phyloP scores from a whole-genome alignment of 2,797 vertebrate species.

The Argyrosomus regius region DNA sequence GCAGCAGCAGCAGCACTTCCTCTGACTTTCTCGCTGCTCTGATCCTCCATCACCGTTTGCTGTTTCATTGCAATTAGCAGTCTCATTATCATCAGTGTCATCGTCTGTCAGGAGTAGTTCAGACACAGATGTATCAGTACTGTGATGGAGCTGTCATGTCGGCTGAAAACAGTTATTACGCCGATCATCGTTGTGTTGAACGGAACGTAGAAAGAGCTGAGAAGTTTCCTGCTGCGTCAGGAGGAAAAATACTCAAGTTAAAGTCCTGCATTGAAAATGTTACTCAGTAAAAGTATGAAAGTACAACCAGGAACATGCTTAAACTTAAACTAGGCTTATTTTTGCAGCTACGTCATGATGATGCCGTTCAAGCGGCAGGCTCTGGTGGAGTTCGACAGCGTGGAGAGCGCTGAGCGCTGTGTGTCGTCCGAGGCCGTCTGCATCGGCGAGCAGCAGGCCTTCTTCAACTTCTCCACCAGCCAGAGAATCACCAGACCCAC shows the following conservation, averaged over 20 bases:
- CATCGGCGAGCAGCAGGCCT: slow-evolving; percentile 92
- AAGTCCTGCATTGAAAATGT: no score
- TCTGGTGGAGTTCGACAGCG: slow-evolving; percentile 93
- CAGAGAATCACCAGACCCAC: slow-evolving; percentile 94
- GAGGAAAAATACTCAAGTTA: no score
- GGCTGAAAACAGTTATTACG: no score
- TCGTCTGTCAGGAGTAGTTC: no score
- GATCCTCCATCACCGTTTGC: no score
- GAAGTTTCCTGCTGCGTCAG: not conserved
- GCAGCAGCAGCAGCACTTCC: not conserved
- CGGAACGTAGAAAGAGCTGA: not conserved
- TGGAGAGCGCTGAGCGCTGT: slow-evolving; percentile 92
- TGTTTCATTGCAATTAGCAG: not conserved
- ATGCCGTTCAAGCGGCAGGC: slow-evolving; percentile 97
- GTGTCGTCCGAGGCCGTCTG: slow-evolving; percentile 89
- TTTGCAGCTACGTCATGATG: slow-evolving; percentile 95
- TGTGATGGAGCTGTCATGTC: no score
- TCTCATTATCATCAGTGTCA: no score
- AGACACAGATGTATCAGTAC: no score
- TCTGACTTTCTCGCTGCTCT: not conserved
- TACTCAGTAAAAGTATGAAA: no score
- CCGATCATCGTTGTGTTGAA: not conserved
- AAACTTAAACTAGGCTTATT: no score
- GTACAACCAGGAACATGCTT: no score
- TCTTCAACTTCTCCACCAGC: slow-evolving; percentile 97